Conservation (phyloP, 2,888 invertebrate species). For the Euzophera pinguis region DNA sequence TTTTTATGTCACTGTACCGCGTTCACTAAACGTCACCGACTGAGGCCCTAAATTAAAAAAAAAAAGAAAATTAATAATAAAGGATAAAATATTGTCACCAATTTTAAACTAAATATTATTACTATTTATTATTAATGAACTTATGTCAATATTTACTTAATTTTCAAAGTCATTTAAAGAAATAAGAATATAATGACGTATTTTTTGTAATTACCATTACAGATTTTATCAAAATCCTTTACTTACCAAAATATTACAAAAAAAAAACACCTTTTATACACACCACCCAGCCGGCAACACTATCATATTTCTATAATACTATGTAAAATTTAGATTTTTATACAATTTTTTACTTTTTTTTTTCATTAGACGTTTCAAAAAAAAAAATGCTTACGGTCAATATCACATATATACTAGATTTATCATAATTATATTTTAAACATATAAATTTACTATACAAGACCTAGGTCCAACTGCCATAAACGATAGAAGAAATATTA, state of each 20-base stretch:
- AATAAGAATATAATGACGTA: background rate
- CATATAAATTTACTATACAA: conserved; percentile 1
- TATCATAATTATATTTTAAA: conserved; percentile 8
- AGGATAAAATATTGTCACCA: conserved; percentile 5
- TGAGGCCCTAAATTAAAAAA: conserved; percentile 4
- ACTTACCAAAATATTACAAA: background rate
- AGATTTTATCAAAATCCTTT: background rate
- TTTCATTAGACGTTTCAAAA: conserved; percentile 4
- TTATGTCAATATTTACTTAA: background rate
- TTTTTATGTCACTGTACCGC: background rate
- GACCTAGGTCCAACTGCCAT: background rate
- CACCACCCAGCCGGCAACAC: conserved; percentile 1
- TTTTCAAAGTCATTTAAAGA: background rate
- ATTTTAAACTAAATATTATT: background rate
- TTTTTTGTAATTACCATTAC: background rate
- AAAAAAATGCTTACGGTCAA: conserved; percentile 10
- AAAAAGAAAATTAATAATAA: background rate
- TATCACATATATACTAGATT: conserved; percentile 10
- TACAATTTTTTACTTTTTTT: conserved; percentile 10
- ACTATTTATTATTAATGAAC: background rate
- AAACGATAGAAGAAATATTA: no score
- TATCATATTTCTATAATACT: background rate
- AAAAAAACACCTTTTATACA: background rate
- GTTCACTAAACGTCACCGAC: background rate
- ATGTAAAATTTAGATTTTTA: conserved; percentile 5